Percentiles rank a stretch among this genome's conserved stretches.
Evolutionary conservation across 2,113 vertebrate genomes (phyloP).

Genomic region (Alexandromys fortis): DNA sequence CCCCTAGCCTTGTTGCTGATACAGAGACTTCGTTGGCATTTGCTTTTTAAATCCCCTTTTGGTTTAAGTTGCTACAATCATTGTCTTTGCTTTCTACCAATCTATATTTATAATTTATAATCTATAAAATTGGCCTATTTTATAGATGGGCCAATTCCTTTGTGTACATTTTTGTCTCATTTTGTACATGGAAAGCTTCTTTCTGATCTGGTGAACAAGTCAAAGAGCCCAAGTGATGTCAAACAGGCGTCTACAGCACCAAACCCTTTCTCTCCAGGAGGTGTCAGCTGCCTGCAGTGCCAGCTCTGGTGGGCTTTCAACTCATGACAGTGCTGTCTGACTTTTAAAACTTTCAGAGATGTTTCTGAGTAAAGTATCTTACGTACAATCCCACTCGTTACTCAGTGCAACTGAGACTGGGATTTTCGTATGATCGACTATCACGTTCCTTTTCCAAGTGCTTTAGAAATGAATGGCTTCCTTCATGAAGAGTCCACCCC

Average conservation of each 20-base stretch:
- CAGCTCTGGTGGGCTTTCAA: neutral
- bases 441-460: neutral
- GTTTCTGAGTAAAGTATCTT: neutral
- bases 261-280: neutral
- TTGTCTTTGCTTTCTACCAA: neutral
- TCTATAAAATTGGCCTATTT: neutral
- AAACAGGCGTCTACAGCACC: neutral
- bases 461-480: slow-evolving; percentile 2
- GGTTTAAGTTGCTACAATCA: neutral
- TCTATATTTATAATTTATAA: no score
- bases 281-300: neutral
- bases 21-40: neutral
- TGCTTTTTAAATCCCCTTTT: slow-evolving; percentile 4
- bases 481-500: neutral
- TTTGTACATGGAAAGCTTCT: neutral
- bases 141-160: neutral
- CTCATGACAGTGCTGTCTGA: neutral
- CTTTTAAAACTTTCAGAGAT: neutral
- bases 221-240: neutral
- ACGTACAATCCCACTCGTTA: neutral
- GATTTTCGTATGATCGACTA: neutral
- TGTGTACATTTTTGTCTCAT: neutral
- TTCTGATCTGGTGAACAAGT: neutral
- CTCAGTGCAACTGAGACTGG: neutral
- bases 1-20: neutral